A percentile compares a stretch with the other conserved stretches of the same genome.
Evolutionary conservation across 2,113 vertebrate genomes (phyloP).

Genomic region (Etheostoma spectabile): DNA sequence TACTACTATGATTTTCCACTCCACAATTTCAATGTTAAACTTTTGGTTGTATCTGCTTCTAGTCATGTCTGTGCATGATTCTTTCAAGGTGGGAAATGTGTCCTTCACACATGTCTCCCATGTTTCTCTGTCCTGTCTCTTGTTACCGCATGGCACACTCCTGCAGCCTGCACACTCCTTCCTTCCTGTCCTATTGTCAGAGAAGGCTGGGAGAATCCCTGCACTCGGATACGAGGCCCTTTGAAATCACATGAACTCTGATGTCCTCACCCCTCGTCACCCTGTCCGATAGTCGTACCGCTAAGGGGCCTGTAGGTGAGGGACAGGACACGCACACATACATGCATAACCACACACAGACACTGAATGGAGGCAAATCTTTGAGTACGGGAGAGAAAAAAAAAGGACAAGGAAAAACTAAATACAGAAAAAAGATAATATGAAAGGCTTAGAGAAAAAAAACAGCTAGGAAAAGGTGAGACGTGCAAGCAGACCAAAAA

Average conservation of each 20-base stretch:
- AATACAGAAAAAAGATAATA: not conserved
- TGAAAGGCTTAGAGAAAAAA: not conserved
- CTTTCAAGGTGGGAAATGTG: constrained; percentile 3
- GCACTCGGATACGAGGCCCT: constrained; percentile 63
- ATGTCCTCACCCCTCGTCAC: constrained; percentile 53
- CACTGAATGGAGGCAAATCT: not conserved
- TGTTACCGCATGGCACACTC: constrained; percentile 50
- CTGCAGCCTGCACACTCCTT: constrained; percentile 70
- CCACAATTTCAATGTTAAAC: constrained; percentile 3
- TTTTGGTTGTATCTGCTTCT: not conserved
- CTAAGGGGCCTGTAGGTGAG: constrained; percentile 72
- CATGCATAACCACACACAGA: not conserved
- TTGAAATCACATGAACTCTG: constrained; percentile 57
- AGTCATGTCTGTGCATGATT: not conserved
- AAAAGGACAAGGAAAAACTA: not conserved
- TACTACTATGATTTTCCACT: constrained; percentile 22
- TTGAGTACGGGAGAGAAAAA: not conserved
- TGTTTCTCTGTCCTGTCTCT: constrained; percentile 57
- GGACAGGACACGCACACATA: constrained; percentile 60
- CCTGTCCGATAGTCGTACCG: constrained; percentile 29
- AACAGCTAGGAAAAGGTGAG: not conserved
- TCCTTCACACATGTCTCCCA: not conserved
- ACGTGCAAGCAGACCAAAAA: not conserved
- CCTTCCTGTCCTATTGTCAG: constrained; percentile 84
- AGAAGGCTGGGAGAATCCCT: constrained; percentile 80